Evolutionary conservation across 2,888 invertebrate genomes (phyloP).

Genomic region (Oasisia sp.): DNA sequence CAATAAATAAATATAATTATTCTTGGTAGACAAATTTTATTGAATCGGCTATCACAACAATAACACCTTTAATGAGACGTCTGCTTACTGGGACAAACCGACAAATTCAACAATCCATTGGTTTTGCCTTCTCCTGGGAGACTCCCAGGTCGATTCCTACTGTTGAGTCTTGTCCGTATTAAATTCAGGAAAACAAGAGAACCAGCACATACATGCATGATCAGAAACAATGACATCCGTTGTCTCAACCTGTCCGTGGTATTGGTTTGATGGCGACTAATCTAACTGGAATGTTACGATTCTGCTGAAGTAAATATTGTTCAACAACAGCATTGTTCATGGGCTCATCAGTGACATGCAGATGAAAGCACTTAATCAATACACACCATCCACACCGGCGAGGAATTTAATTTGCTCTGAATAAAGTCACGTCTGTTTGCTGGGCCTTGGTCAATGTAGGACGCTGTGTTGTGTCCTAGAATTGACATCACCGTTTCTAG

Average conservation of each 20-base stretch:
- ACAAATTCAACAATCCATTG: not conserved
- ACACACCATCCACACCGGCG: not conserved
- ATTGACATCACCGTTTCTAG: not conserved
- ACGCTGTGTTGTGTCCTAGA: not conserved
- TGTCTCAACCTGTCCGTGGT: not conserved
- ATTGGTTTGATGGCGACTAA: not conserved
- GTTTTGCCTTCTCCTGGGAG: not conserved
- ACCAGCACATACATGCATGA: not conserved
- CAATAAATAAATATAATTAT: not conserved
- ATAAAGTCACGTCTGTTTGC: not conserved
- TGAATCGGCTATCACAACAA: not conserved
- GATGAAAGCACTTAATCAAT: slow-evolving; percentile 8
- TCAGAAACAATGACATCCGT: not conserved
- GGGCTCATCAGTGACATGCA: not conserved
- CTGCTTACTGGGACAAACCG: not conserved
- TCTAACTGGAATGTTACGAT: not conserved
- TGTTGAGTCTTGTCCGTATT: not conserved
- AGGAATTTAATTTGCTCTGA: not conserved
- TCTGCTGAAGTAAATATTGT: not conserved
- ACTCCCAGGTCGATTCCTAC: no score
- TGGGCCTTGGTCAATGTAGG: not conserved
- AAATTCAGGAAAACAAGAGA: not conserved
- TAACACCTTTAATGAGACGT: not conserved
- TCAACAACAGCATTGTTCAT: not conserved
- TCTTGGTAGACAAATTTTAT: not conserved